Conservation (phyloP, 2,888 invertebrate genomes). For the Agrenia bidenticulata region DNA sequence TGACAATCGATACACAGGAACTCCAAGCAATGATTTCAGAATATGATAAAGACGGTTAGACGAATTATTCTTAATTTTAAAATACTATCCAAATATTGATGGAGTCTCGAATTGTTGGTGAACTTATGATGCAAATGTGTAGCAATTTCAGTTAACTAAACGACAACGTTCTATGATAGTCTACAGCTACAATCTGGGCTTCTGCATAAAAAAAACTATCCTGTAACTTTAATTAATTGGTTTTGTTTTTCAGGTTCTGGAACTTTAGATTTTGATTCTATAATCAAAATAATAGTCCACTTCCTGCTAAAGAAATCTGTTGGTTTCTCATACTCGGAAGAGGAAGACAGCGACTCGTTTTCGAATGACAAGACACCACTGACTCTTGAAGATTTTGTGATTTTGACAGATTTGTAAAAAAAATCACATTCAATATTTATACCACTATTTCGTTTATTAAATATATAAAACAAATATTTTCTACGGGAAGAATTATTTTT, state of each 20-base stretch:
- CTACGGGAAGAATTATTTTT: too few relatives aligned
- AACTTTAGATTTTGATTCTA: constrained; percentile 38
- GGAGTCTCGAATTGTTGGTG: too few relatives aligned
- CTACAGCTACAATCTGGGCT: too few relatives aligned
- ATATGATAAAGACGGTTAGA: constrained; percentile 2
- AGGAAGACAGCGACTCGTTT: neutral
- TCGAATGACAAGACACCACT: neutral
- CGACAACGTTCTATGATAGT: too few relatives aligned
- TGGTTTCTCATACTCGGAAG: neutral
- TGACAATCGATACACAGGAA: neutral
- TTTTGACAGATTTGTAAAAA: constrained; percentile 3
- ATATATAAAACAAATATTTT: too few relatives aligned
- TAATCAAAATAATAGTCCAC: constrained; percentile 36
- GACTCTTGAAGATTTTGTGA: constrained; percentile 1
- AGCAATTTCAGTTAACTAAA: too few relatives aligned
- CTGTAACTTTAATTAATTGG: too few relatives aligned
- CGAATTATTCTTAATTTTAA: too few relatives aligned
- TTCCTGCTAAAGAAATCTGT: constrained; percentile 31
- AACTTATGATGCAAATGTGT: too few relatives aligned
- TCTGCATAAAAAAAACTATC: too few relatives aligned
- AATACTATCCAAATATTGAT: too few relatives aligned
- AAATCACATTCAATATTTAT: neutral
- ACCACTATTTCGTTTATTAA: too few relatives aligned
- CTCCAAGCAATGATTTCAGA: neutral
- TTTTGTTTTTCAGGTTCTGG: constrained; percentile 25